These are phyloP conservation scores for Basileuterus tristriatus DNA, from an alignment of 2,797 vertebrate species.

Conservation along the genomic window DNA sequence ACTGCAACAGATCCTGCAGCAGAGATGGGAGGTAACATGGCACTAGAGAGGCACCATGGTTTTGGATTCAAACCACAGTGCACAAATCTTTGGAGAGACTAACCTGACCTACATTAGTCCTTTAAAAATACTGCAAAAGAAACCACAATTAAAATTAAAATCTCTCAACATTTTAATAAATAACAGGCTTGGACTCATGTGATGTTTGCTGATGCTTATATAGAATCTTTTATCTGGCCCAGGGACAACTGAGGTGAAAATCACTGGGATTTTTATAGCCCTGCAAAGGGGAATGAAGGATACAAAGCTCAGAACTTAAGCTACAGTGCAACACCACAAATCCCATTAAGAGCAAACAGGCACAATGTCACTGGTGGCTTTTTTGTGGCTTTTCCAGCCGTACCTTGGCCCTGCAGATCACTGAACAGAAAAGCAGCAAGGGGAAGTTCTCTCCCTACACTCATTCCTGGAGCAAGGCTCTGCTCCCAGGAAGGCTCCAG, in stretches of 20 bases:
- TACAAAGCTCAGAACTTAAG: background rate
- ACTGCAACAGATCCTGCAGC: background rate
- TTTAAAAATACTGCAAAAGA: background rate
- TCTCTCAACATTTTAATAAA: background rate
- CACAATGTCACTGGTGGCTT: background rate
- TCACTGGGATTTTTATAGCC: background rate
- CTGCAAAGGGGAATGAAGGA: background rate
- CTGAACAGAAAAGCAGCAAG: background rate
- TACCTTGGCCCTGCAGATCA: background rate
- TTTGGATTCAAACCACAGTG: background rate
- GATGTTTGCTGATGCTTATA: background rate
- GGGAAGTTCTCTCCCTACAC: rapidly evolving
- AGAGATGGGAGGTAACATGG: background rate
- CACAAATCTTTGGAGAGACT: background rate
- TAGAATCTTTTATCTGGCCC: background rate
- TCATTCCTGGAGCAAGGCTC: background rate
- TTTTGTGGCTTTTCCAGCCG: background rate
- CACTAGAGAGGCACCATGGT: rapidly evolving
- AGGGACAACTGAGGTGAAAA: background rate
- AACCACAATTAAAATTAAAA: background rate
- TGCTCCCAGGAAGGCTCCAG: background rate
- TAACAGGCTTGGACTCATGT: background rate
- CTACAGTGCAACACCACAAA: background rate
- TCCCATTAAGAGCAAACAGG: background rate
- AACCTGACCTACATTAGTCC: background rate